Base-by-base conservation (phyloP, 2,888 invertebrate species). In the Cryptops parisi region DNA sequence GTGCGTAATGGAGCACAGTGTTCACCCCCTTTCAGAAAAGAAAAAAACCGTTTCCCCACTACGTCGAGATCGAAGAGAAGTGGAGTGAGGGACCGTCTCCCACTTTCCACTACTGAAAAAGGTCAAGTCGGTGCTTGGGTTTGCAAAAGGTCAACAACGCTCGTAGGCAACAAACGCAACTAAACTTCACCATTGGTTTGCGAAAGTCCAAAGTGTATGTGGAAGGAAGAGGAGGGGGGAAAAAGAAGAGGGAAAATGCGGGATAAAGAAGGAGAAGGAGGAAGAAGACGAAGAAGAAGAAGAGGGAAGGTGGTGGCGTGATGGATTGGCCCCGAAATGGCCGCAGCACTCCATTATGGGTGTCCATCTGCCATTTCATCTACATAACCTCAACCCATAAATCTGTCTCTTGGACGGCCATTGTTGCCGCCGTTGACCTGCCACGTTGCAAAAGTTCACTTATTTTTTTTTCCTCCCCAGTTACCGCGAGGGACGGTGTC, bases 281-380 rank as follows among this genome's bases (percentile, higher is more conserved):
- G 15, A 33, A 9, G 33, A 47, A 27, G 27, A 26, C 21, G 26
- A 47, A 47, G 27, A 26, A 27, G 19, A 47, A 27, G 26, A 9
- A 9, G 27, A 24, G 24, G 24, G 22, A 39, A 39, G 38, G 49
- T 49, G 49, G 49, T 39, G 49, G 38, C 21, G 39, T 49, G 49
- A 49, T 49, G 39, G 49, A 49, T 49, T 49, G 49, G 49, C 23
- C 39, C 39, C 26, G 49, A 39, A 49, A 49, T 49, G 49, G 49
- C 49, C 39, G 25, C 49, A 49, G 38, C 39, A 49, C 49, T 49
- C 49, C 49, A 49, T 49, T 49, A 49, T 49, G 49, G 4, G 49
- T 49, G 49, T 49, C 49, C 49, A 49, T 49, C 49, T 49, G 49
- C 39, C 49, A 49, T 49, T 49, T 49, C 49, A 49, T 49, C 49